phyloP scores from a whole-genome alignment of 2,888 invertebrate species.

The Stenodera caucasica region DNA sequence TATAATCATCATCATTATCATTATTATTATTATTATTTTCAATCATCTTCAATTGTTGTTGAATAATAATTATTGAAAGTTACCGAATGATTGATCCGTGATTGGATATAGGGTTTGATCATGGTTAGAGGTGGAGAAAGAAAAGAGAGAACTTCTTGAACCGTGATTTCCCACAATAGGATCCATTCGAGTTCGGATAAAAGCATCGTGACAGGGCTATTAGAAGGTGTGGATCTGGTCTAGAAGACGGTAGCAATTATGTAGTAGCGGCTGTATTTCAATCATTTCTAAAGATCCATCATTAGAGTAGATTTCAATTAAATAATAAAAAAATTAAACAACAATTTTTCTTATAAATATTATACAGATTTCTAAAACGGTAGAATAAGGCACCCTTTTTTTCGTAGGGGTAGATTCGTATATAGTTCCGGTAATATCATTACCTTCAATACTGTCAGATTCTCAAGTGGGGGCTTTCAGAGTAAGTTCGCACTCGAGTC shows the following conservation, averaged over 20 bases:
- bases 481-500: slow-evolving; percentile 50
- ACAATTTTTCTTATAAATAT: too few species aligned
- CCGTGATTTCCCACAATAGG: slow-evolving; percentile 33
- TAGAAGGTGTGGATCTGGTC: slow-evolving; percentile 31
- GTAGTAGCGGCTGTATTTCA: slow-evolving; percentile 30
- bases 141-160: background rate
- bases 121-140: too few species aligned
- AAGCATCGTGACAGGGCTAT: slow-evolving; percentile 38
- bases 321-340: too few species aligned
- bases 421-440: slow-evolving; percentile 50
- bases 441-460: slow-evolving; percentile 47
- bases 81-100: background rate
- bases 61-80: background rate
- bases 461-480: slow-evolving; percentile 49
- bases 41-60: background rate
- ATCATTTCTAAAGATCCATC: slow-evolving; percentile 20
- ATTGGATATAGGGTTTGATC: too few species aligned
- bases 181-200: slow-evolving; percentile 30
- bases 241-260: slow-evolving; percentile 36
- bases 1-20: background rate
- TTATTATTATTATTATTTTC: too few species aligned
- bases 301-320: too few species aligned
- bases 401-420: too few species aligned
- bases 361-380: too few species aligned
- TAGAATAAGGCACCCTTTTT: too few species aligned